A percentile compares a stretch with the other conserved stretches of the same genome.
These are phyloP conservation scores for Nomada hirtipes DNA, from an alignment of 2,888 invertebrate genomes.

Conservation along the genomic window DNA sequence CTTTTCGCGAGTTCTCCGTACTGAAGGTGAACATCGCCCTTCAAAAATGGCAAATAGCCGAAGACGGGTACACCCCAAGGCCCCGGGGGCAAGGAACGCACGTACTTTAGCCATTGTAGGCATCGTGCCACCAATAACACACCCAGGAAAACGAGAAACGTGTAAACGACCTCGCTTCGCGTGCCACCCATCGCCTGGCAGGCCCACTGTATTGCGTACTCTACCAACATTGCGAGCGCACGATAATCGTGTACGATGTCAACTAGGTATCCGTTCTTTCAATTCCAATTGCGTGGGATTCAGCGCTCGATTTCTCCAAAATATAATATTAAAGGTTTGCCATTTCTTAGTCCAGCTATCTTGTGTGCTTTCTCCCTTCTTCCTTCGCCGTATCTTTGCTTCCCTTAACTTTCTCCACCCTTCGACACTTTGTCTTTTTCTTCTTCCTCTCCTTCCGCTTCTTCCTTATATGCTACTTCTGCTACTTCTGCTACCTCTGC, in stretches of 20 bases:
- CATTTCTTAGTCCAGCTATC: not conserved
- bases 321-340: no score
- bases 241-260: not conserved
- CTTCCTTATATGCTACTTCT: not conserved
- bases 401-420: not conserved
- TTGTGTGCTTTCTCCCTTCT: not conserved
- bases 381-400: not conserved
- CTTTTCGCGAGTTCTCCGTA: slow-evolving; percentile 91
- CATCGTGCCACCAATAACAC: slow-evolving; percentile 83
- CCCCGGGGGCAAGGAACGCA: slow-evolving; percentile 90
- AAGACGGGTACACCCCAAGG: slow-evolving; percentile 95
- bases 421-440: not conserved
- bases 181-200: slow-evolving; percentile 72
- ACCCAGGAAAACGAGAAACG: slow-evolving; percentile 85
- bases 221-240: slow-evolving; percentile 74
- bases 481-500: not conserved
- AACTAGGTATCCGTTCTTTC: not conserved
- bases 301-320: no score
- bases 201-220: slow-evolving; percentile 75
- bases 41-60: slow-evolving; percentile 93
- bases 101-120: slow-evolving; percentile 81
- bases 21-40: slow-evolving; percentile 90
- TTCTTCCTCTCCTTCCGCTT: not conserved
- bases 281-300: not conserved
- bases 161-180: slow-evolving; percentile 71